Conservation (phyloP, 2,113 vertebrate species). For the Phalacrocorax aristotelis region DNA sequence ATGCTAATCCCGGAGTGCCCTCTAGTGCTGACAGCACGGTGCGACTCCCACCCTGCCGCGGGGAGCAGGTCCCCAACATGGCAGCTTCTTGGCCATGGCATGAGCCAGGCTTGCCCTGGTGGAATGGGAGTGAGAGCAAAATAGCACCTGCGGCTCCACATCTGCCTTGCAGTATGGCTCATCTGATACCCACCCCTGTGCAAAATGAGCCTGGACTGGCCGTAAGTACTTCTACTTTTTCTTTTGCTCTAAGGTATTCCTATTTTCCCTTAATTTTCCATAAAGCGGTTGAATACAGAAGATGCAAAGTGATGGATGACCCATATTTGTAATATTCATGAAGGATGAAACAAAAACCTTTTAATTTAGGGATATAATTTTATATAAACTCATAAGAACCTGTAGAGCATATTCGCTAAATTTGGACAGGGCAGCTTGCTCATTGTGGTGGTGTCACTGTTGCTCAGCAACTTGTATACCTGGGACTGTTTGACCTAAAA, state of each 20-base stretch:
- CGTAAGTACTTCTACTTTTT: background rate
- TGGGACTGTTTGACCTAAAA: background rate
- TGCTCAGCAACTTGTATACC: background rate
- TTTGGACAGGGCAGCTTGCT: background rate
- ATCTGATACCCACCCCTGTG: rapidly evolving
- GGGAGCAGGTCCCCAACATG: background rate
- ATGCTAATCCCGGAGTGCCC: background rate
- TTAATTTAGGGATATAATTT: background rate
- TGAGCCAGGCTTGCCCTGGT: too few relatives aligned
- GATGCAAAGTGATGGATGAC: background rate
- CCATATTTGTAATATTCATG: rapidly evolving
- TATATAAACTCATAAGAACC: background rate
- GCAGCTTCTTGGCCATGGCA: background rate
- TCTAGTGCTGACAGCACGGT: background rate
- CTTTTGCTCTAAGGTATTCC: background rate
- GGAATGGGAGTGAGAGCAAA: rapidly evolving
- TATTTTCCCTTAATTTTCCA: background rate
- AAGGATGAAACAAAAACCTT: background rate
- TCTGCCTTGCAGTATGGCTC: rapidly evolving
- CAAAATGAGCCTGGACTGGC: background rate
- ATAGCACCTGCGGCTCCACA: rapidly evolving
- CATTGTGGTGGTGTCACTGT: background rate
- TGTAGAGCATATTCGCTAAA: background rate
- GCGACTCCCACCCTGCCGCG: background rate
- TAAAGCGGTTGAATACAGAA: background rate